phyloP scores from a whole-genome alignment of 2,113 vertebrate species.

The Meleagris gallopavo region DNA sequence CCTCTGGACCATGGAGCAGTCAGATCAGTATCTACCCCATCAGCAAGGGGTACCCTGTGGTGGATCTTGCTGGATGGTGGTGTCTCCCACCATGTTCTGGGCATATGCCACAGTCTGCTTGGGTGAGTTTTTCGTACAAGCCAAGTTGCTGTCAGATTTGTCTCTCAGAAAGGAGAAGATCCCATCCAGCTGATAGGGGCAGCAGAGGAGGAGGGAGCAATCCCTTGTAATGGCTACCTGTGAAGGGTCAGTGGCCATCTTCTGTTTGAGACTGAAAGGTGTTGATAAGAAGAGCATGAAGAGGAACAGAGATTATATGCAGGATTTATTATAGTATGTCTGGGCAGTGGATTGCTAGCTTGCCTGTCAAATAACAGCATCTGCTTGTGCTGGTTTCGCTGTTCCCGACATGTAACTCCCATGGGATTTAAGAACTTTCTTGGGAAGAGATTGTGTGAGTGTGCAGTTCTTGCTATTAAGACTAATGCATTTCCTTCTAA shows the following conservation, averaged over 20 bases:
- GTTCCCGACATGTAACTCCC: conserved; percentile 5
- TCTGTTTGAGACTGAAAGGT: background rate
- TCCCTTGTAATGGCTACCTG: background rate
- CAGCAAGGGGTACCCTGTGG: background rate
- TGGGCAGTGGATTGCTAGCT: background rate
- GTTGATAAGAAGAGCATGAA: background rate
- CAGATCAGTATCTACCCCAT: background rate
- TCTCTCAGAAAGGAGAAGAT: background rate
- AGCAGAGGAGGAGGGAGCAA: background rate
- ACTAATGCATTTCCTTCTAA: conserved; percentile 66
- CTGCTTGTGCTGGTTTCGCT: conserved; percentile 5
- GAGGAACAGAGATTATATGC: background rate
- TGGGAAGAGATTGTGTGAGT: conserved; percentile 1
- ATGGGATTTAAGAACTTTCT: conserved; percentile 37
- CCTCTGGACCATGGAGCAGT: no score
- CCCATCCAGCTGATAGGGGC: background rate
- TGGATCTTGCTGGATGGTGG: background rate
- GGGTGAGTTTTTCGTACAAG: fast-evolving
- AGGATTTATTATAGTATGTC: background rate
- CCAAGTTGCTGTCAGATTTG: fast-evolving
- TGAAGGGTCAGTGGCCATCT: background rate
- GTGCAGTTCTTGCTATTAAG: conserved; percentile 47
- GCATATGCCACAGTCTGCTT: fast-evolving
- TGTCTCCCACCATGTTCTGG: background rate
- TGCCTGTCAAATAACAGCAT: background rate